Percentiles rank a stretch among this genome's conserved stretches.
Evolutionary conservation across 2,888 invertebrate genomes (phyloP).

Genomic region (Alloplasta piceator): DNA sequence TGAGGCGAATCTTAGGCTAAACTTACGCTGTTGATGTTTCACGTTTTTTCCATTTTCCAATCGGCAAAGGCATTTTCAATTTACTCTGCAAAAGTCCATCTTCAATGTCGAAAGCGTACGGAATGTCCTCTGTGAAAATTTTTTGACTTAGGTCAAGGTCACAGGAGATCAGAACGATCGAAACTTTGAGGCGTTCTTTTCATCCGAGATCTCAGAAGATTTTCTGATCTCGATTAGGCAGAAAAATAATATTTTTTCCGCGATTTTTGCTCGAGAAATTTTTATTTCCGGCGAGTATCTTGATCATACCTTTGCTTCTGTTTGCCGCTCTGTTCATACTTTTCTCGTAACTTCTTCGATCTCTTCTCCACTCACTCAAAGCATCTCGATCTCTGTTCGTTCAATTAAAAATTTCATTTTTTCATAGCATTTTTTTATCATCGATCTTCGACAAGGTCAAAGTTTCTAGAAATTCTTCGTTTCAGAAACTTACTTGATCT

Average conservation of each 20-base stretch:
- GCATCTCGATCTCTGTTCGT: constrained; percentile 81
- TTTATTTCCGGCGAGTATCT: no score
- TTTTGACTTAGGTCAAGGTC: neutral
- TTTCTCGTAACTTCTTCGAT: constrained; percentile 80
- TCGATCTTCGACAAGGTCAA: neutral
- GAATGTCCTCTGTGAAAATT: constrained; percentile 85
- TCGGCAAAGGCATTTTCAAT: constrained; percentile 80
- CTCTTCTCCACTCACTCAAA: constrained; percentile 85
- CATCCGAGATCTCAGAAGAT: no score
- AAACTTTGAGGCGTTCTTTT: no score
- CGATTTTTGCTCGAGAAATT: no score
- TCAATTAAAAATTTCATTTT: constrained; percentile 2
- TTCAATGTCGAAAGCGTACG: constrained; percentile 82
- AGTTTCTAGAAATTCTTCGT: no score
- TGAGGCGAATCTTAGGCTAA: no score
- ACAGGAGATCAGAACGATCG: constrained; percentile 1
- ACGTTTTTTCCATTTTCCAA: constrained; percentile 53
- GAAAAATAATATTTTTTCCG: no score
- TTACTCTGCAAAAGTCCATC: constrained; percentile 85
- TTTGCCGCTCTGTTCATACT: constrained; percentile 73
- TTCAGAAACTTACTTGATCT: constrained; percentile 84
- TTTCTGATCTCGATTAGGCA: no score
- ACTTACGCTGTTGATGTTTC: constrained; percentile 67
- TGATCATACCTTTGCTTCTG: constrained; percentile 74
- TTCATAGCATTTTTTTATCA: neutral